Percentiles rank a stretch among this genome's conserved stretches.
Evolutionary conservation across 2,113 vertebrate genomes (phyloP).

Genomic region (Elephantulus edwardii): DNA sequence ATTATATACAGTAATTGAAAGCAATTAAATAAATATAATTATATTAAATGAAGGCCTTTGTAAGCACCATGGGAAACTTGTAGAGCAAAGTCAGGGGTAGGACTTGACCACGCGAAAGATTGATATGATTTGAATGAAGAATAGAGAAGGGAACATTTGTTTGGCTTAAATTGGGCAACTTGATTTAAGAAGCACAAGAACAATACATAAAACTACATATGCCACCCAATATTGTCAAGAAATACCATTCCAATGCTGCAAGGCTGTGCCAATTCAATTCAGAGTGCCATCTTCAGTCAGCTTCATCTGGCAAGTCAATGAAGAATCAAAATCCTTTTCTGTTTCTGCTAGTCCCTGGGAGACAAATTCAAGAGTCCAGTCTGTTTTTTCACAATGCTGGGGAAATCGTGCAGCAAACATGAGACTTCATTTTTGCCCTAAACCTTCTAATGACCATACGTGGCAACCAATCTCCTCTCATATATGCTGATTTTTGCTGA

Average conservation of each 20-base stretch:
- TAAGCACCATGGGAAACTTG: neutral
- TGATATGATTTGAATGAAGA: slow-evolving; percentile 30
- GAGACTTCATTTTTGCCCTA: neutral
- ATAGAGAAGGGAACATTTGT: slow-evolving; percentile 52
- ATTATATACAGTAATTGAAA: neutral
- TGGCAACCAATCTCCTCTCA: slow-evolving; percentile 9
- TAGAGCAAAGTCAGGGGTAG: neutral
- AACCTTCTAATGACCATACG: neutral
- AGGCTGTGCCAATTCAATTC: slow-evolving; percentile 44
- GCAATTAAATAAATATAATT: neutral
- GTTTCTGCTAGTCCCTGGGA: slow-evolving; percentile 41
- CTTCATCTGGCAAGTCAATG: slow-evolving; percentile 47
- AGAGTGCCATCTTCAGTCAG: slow-evolving; percentile 50
- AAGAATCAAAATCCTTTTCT: slow-evolving; percentile 58
- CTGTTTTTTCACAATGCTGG: slow-evolving; percentile 46
- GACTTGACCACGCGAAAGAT: slow-evolving; percentile 19
- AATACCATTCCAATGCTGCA: slow-evolving; percentile 38
- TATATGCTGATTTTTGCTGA: slow-evolving; percentile 30
- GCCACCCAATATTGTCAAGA: slow-evolving; percentile 43
- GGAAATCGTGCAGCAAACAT: slow-evolving; percentile 29
- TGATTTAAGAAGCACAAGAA: slow-evolving; percentile 64
- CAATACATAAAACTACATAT: slow-evolving; percentile 71
- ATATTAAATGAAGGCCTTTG: neutral
- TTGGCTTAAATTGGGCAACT: slow-evolving; percentile 68
- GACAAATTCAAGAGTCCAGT: slow-evolving; percentile 45